These are phyloP conservation scores for Avahi laniger DNA, from an alignment of 2,797 vertebrate species.

Conservation along the genomic window DNA sequence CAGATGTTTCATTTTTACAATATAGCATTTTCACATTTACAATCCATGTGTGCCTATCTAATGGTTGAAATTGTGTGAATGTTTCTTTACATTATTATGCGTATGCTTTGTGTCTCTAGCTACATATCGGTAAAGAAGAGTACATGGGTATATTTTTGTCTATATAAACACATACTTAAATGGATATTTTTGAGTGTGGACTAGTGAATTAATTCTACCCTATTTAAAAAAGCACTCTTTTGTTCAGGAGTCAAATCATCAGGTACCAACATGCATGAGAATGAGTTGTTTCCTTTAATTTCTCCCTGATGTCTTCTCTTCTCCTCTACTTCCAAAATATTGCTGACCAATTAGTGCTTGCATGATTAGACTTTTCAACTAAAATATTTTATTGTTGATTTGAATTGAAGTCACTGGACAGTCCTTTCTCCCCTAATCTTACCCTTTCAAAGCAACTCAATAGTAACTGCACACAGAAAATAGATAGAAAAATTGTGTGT, in stretches of 20 bases:
- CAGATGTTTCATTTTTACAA: slow-evolving; percentile 74
- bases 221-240: slow-evolving; percentile 12
- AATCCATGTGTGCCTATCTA: slow-evolving; percentile 23
- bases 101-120: slow-evolving; percentile 25
- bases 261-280: neutral
- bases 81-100: slow-evolving; percentile 27
- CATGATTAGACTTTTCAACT: neutral
- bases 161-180: neutral
- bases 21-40: slow-evolving; percentile 52
- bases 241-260: neutral
- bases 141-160: neutral
- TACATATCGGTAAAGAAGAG: slow-evolving; percentile 9
- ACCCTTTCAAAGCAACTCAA: neutral
- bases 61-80: slow-evolving; percentile 28
- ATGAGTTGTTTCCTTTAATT: neutral
- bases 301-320: neutral
- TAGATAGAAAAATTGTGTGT: neutral
- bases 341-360: neutral
- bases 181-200: neutral
- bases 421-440: neutral
- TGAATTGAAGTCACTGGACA: neutral
- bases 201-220: neutral
- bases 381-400: slow-evolving; percentile 13
- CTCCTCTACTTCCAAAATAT: neutral
- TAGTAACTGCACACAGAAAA: neutral